These are phyloP conservation scores for Mimumesa dahlbomi DNA, from an alignment of 2,888 invertebrate genomes.

Conservation along the genomic window DNA sequence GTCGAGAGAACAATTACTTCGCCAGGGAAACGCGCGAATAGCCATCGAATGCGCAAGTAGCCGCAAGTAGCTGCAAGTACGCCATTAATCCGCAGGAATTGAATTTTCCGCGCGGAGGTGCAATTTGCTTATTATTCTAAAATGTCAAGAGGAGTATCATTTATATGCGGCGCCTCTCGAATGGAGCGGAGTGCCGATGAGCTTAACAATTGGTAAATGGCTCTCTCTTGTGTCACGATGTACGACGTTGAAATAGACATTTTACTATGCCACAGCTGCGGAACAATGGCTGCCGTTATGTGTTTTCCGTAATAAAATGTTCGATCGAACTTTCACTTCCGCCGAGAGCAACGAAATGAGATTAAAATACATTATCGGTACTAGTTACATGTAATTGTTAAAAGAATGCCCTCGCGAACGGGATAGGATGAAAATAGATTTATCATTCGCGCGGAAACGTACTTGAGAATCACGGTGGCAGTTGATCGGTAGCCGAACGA, in stretches of 20 bases:
- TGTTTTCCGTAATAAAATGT: neutral
- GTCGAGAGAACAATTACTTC: too few species aligned
- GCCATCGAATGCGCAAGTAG: too few species aligned
- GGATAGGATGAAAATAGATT: conserved; percentile 5
- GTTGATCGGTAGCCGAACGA: conserved; percentile 3
- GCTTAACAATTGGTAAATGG: conserved; percentile 61
- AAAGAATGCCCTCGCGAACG: too few species aligned
- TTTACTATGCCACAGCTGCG: conserved; percentile 41
- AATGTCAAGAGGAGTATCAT: conserved; percentile 54
- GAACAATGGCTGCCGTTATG: conserved; percentile 16
- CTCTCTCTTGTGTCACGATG: conserved; percentile 59
- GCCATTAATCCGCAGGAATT: conserved; percentile 24
- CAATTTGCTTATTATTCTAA: conserved; percentile 56
- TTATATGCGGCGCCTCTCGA: conserved; percentile 63
- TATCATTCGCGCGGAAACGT: neutral
- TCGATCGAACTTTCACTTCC: neutral
- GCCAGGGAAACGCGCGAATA: too few species aligned
- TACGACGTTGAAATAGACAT: conserved; percentile 43
- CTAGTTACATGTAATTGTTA: too few species aligned
- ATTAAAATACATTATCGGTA: conserved; percentile 13
- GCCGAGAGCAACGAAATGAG: too few species aligned
- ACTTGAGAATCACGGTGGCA: too few species aligned
- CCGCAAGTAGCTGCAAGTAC: conserved; percentile 42
- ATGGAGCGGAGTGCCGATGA: conserved; percentile 52
- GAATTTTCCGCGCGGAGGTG: conserved; percentile 36